Base-by-base conservation (phyloP, 2,797 vertebrate genomes). In the Phrynocephalus guinanensis region DNA sequence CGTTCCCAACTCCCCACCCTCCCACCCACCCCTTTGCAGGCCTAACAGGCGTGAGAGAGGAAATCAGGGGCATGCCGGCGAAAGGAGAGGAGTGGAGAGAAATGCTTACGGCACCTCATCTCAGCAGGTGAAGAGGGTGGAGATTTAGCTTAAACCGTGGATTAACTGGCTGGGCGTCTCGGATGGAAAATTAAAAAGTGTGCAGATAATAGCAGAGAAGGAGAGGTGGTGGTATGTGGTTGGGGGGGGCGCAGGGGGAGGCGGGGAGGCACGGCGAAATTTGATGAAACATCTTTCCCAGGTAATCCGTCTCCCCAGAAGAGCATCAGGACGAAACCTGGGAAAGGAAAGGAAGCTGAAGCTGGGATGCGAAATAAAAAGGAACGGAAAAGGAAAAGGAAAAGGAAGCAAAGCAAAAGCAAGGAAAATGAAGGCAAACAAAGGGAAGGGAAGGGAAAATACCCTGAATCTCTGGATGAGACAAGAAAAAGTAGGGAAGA, bases 261-360 rank as follows among this genome's bases (percentile, higher is more conserved):
- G 3, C 0, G 77, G 20, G 87, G 60, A 60, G 5, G 3, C 28
- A 16, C n/a, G 5, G 0, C 0, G 0, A 1, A 71, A 88, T 80
- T n/a, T 0, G 1, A 82, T 30, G 82, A 24, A 90, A 60, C 75
- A 28, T 72, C 5, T 0, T 82, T 66, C 89, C 88, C 67, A 78
- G 77, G 88, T 85, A 18, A 90, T 87, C 24, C 76, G 60, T 38
- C 84, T 84, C 86, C 87, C 75, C 38, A 44, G 38, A 56, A 83
- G 85, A 82, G 50, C 75, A 33, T 70, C 86, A 67, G 72, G 79
- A 48, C 15, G 77, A 79, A 85, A 18, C 6, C 79, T 68, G 2
- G 66, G 88, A 81, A 52, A 67, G 0, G 4, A 82, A 85, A 67
- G 0, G 4, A 82, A 85, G 48, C 50, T 20, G 13, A 50, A 26